These are phyloP conservation scores for Enteromius afrohamiltoni DNA, from an alignment of 2,797 vertebrate species.

Conservation along the genomic window DNA sequence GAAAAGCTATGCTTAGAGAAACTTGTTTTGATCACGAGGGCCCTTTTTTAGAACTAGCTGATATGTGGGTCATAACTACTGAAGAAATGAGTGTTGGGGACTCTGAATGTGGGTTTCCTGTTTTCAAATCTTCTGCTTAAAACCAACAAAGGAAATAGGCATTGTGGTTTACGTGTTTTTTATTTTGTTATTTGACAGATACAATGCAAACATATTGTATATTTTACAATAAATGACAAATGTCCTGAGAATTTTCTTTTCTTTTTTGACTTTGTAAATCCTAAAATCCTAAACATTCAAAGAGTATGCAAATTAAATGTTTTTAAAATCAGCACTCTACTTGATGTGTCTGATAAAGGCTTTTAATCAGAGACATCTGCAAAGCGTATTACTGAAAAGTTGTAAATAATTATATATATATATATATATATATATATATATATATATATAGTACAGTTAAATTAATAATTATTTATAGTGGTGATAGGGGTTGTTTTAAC, in stretches of 20 bases:
- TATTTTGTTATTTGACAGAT: background rate
- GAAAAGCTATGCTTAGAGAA: background rate
- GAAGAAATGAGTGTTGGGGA: background rate
- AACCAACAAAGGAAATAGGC: background rate
- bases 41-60: background rate
- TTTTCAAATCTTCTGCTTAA: background rate
- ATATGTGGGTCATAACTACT: background rate
- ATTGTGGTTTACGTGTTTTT: slow-evolving; percentile 5
- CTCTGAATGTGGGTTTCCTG: slow-evolving; percentile 26
- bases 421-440: too few relatives aligned
- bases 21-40: background rate
- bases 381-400: too few relatives aligned
- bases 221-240: slow-evolving; percentile 3
- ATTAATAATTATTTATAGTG: too few relatives aligned
- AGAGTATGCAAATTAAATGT: background rate
- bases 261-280: background rate
- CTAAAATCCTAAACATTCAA: background rate
- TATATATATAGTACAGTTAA: too few relatives aligned
- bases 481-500: too few relatives aligned
- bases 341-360: too few relatives aligned
- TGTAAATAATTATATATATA: too few relatives aligned
- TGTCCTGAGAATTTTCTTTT: background rate
- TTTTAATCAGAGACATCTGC: too few relatives aligned
- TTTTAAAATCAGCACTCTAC: too few relatives aligned
- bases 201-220: background rate